These are phyloP conservation scores for Uropetala carovei DNA, from an alignment of 2,888 invertebrate species.

Conservation along the genomic window DNA sequence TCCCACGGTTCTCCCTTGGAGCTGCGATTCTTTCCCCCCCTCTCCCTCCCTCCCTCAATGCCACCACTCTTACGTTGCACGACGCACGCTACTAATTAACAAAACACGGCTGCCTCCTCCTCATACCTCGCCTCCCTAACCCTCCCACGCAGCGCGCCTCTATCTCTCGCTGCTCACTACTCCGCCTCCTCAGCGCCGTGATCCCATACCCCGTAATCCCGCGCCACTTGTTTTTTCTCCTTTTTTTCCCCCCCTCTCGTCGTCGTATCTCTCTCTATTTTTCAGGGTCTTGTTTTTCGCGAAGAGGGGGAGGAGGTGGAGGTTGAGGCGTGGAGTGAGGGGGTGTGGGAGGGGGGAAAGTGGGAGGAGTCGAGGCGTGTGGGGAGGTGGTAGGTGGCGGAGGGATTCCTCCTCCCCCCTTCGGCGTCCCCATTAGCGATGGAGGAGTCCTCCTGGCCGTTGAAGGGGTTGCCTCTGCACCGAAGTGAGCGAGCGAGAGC, in stretches of 20 bases:
- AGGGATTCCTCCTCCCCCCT: not conserved
- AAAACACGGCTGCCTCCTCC: constrained; percentile 31
- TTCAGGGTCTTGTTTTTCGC: not conserved
- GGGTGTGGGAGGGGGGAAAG: not conserved
- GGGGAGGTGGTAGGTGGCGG: not conserved
- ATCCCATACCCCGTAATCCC: not conserved
- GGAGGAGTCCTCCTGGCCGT: constrained; percentile 11
- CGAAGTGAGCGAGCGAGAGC: not conserved
- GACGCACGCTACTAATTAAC: constrained; percentile 57
- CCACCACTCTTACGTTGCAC: constrained; percentile 13
- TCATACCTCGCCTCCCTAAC: not conserved
- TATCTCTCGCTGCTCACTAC: not conserved
- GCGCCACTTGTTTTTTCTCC: not conserved
- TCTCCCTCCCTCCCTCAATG: not conserved
- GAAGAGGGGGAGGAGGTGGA: too few relatives aligned
- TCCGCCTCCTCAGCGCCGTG: not conserved
- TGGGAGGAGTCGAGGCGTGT: not conserved
- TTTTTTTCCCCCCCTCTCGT: too few relatives aligned
- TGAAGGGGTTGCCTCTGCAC: not conserved
- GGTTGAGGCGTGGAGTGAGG: not conserved
- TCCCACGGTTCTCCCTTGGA: too few relatives aligned
- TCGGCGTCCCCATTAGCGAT: not conserved
- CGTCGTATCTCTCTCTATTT: not conserved
- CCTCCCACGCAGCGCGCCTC: not conserved
- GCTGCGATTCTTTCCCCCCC: not conserved